These are phyloP conservation scores for Anthoscopus minutus DNA, from an alignment of 2,113 vertebrate species.

Conservation along the genomic window DNA sequence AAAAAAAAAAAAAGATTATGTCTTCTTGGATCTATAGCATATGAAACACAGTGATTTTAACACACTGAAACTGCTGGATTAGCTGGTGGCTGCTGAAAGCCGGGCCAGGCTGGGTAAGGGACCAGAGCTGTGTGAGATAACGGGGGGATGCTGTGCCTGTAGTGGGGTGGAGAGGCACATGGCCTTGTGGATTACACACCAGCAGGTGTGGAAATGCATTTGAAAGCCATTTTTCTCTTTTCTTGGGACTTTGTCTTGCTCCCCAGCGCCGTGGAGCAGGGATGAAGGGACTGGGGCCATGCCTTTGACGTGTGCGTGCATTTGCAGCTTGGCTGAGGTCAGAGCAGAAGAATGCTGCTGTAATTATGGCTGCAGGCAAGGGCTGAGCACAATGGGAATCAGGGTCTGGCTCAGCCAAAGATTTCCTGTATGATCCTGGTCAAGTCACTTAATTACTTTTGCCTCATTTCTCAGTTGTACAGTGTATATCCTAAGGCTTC, in stretches of 20 bases:
- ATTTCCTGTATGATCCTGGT: conserved; percentile 62
- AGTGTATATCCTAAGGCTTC: conserved; percentile 58
- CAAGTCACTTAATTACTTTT: conserved; percentile 63
- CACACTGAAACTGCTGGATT: neutral
- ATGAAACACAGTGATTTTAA: neutral
- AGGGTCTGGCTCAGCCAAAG: conserved; percentile 50
- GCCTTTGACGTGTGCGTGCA: neutral
- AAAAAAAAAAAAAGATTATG: neutral
- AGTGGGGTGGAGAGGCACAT: accelerated
- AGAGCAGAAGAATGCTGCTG: conserved; percentile 43
- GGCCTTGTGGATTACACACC: accelerated
- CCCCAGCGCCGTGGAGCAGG: neutral
- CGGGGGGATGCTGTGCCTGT: neutral
- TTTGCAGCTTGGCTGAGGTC: conserved; percentile 33
- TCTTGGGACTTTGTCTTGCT: neutral
- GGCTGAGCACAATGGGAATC: conserved; percentile 38
- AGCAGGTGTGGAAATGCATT: neutral
- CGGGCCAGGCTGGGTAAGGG: accelerated
- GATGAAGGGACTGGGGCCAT: neutral
- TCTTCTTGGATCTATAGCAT: neutral
- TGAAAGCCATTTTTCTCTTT: neutral
- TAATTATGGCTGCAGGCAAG: conserved; percentile 48
- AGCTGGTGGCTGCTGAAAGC: neutral
- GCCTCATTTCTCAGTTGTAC: conserved; percentile 49
- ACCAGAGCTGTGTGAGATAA: neutral